phyloP scores from a whole-genome alignment of 2,888 invertebrate genomes.

The Coenonympha glycerion region DNA sequence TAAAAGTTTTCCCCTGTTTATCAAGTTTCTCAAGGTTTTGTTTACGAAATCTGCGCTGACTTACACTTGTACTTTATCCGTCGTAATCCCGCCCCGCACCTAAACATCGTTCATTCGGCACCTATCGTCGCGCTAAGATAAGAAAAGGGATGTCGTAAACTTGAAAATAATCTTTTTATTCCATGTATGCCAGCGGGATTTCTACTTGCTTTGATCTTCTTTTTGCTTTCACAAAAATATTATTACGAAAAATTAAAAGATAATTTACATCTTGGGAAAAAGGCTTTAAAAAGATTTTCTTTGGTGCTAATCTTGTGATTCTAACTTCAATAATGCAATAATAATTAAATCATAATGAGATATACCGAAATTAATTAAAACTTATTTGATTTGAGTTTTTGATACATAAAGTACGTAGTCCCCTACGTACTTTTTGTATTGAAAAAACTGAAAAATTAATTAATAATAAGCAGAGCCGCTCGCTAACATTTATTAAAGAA shows the following conservation, averaged over 20 bases:
- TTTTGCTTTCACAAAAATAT: slow-evolving; percentile 7
- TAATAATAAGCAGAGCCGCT: slow-evolving; percentile 54
- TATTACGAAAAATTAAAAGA: no score
- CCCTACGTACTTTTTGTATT: no score
- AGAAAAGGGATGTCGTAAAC: slow-evolving; percentile 62
- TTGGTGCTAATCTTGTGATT: no score
- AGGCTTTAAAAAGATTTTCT: no score
- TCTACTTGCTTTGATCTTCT: slow-evolving; percentile 36
- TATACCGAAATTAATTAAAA: no score
- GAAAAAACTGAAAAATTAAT: slow-evolving; percentile 58
- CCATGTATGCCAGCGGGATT: slow-evolving; percentile 37
- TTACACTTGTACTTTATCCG: slow-evolving; percentile 38
- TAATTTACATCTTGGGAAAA: no score
- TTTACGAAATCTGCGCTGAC: slow-evolving; percentile 32
- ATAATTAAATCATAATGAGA: no score
- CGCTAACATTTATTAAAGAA: slow-evolving; percentile 17
- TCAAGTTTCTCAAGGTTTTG: slow-evolving; percentile 27
- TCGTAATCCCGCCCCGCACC: slow-evolving; percentile 39
- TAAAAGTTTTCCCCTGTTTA: slow-evolving; percentile 20
- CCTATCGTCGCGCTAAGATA: slow-evolving; percentile 59
- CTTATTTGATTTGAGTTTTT: no score
- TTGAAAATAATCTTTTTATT: slow-evolving; percentile 60
- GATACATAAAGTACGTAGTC: no score
- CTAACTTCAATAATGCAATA: no score
- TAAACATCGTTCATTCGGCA: slow-evolving; percentile 58